Conservation (phyloP, 2,797 vertebrate species). For the Bryconaethiops microstoma region DNA sequence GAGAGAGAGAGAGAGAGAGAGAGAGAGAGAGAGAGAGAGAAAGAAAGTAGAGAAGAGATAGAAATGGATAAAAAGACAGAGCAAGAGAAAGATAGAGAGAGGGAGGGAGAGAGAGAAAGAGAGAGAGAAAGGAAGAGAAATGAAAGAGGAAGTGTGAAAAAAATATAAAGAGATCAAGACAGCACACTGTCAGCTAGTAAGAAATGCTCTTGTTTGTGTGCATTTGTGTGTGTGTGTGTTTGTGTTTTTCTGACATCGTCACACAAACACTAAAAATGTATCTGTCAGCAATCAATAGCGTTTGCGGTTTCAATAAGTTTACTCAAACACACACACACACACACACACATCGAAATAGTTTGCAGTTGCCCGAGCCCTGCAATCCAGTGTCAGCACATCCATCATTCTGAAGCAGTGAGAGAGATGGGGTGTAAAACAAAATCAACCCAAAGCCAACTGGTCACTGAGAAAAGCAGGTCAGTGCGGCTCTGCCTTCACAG, state of each 20-base stretch:
- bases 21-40: background rate
- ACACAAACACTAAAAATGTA: background rate
- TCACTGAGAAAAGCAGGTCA: slow-evolving; percentile 7
- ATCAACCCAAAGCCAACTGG: background rate
- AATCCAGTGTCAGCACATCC: slow-evolving; percentile 1
- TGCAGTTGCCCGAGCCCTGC: background rate
- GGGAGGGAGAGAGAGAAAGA: background rate
- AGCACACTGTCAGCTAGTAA: background rate
- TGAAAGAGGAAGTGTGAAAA: too few species aligned
- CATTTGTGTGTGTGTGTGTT: background rate
- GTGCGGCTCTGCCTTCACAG: background rate
- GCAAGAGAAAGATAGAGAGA: background rate
- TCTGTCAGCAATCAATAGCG: slow-evolving; percentile 11
- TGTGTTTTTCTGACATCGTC: background rate
- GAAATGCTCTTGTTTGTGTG: background rate
- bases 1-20: background rate
- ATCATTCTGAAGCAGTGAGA: background rate
- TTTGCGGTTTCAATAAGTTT: slow-evolving; percentile 10
- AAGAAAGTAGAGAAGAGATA: background rate
- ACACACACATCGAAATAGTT: slow-evolving; percentile 6
- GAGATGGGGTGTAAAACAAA: background rate
- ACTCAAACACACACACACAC: slow-evolving; percentile 7
- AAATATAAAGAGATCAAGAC: background rate
- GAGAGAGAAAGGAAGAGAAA: background rate
- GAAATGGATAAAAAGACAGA: background rate